Evolutionary conservation across 2,888 invertebrate genomes (phyloP), one percentile per base, ranked within the genome.

Genomic region (Tillus elongatus): DNA sequence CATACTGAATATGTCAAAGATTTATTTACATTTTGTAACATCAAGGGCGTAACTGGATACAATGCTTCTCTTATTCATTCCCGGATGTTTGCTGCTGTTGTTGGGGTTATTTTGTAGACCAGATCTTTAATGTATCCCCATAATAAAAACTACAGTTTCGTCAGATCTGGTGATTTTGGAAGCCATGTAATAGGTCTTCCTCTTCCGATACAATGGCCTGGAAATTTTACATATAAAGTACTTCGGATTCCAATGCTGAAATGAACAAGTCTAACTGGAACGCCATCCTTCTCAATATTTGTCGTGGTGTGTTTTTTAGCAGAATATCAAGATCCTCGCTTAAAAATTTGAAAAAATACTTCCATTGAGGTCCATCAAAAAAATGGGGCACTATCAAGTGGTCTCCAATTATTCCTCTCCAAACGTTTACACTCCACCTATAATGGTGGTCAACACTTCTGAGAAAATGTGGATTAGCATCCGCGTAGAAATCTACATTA

Each of bases 401-500:
- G 24, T n/a, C 24, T 24, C 24, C 24, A 8, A 24, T 24, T 24
- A 24, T 24, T 24, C 24, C 24, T 24, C 24, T n/a, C 24, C 24
- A 24, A 6, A 24, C 24, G n/a, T 24, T 24, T 24, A 24, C n/a
- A n/a, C 24, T 24, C 24, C 24, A 24, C n/a, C 24, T 24, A n/a
- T 24, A 24, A 8, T 24, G 24, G 24, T 24, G 24, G 24, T 24
- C 24, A 24, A 8, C 6, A 8, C 24, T 24, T 24, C n/a, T n/a
- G n/a, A n/a, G n/a, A n/a, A 24, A 24, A 24, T 24, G 24, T 24
- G 6, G 24, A 24, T 24, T 24, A 6, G 6, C 8, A n/a, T 24
- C 24, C 6, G 24, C 6, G n/a, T 24, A 24, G n/a, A 24, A 24
- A 24, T 24, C 8, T 24, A 24, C 6, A n/a, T 24, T 24, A 24